These are phyloP conservation scores for Polypterus senegalus DNA, from an alignment of 2,113 vertebrate species.

Conservation along the genomic window DNA sequence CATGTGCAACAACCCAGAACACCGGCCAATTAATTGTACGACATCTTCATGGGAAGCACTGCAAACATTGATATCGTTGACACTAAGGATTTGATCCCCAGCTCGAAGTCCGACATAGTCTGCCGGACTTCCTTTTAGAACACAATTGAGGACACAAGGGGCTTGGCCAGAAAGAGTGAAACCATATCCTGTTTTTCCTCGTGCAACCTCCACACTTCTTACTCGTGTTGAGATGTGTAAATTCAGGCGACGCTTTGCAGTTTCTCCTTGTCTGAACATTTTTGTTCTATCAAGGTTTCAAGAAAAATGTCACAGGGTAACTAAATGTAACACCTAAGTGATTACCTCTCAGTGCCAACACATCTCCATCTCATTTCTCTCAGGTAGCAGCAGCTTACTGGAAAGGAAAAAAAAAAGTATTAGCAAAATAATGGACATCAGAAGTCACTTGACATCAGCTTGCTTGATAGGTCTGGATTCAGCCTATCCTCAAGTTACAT, in stretches of 20 bases:
- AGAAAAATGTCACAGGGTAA: slow-evolving; percentile 22
- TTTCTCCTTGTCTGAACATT: slow-evolving; percentile 71
- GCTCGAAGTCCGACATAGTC: slow-evolving; percentile 80
- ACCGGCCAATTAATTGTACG: slow-evolving; percentile 87
- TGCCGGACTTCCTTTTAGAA: slow-evolving; percentile 84
- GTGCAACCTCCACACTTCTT: slow-evolving; percentile 76
- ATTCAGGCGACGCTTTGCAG: slow-evolving; percentile 48
- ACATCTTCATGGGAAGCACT: slow-evolving; percentile 94
- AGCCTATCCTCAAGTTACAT: no score
- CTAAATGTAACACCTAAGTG: slow-evolving; percentile 37
- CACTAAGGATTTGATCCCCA: slow-evolving; percentile 76
- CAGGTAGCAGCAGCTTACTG: no score
- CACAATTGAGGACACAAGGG: slow-evolving; percentile 78
- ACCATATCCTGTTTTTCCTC: slow-evolving; percentile 82
- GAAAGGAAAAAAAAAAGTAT: no score
- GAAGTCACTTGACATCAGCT: no score
- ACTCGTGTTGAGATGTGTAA: slow-evolving; percentile 42
- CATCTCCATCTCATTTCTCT: background rate
- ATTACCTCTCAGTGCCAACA: slow-evolving; percentile 22
- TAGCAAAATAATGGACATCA: no score
- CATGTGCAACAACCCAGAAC: slow-evolving; percentile 77
- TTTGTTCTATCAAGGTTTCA: slow-evolving; percentile 24
- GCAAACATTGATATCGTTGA: slow-evolving; percentile 88
- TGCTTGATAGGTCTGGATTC: no score
- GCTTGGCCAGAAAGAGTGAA: slow-evolving; percentile 87